These are phyloP conservation scores for Zaprionus davidi DNA, from an alignment of 1,140 invertebrate genomes.

Conservation along the genomic window DNA sequence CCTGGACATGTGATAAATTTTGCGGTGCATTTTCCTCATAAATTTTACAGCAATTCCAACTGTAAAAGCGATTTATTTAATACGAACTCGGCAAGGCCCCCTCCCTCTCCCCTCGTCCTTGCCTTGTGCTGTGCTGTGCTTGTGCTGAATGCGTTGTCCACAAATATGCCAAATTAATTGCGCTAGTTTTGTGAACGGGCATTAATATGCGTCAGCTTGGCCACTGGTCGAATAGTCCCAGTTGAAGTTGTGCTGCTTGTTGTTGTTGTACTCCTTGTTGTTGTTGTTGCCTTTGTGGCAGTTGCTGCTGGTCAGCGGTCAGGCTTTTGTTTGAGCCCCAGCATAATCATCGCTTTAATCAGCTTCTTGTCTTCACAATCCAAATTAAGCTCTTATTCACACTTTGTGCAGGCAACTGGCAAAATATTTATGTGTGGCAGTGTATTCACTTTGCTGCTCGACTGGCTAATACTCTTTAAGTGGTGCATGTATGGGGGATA, in stretches of 20 bases:
- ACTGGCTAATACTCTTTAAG: neutral
- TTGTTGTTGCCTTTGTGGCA: neutral
- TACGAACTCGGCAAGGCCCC: slow-evolving; percentile 15
- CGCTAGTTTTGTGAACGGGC: slow-evolving; percentile 49
- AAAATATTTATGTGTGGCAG: neutral
- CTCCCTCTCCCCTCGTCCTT: neutral
- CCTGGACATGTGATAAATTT: slow-evolving; percentile 75
- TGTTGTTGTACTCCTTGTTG: neutral
- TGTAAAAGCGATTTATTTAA: slow-evolving; percentile 63
- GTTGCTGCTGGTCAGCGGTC: neutral
- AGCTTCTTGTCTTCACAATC: slow-evolving; percentile 10
- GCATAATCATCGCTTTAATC: slow-evolving; percentile 5
- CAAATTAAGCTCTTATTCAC: slow-evolving; percentile 6
- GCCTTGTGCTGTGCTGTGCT: slow-evolving; percentile 50
- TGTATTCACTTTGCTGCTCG: neutral
- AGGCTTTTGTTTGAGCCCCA: slow-evolving; percentile 1
- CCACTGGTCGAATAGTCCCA: slow-evolving; percentile 21
- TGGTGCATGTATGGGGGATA: too few relatives aligned
- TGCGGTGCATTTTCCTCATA: slow-evolving; percentile 70
- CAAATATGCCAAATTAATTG: slow-evolving; percentile 69
- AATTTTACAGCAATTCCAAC: slow-evolving; percentile 56
- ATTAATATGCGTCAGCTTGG: slow-evolving; percentile 44
- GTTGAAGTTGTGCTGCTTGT: neutral
- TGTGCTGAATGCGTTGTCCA: slow-evolving; percentile 54
- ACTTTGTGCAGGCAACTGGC: slow-evolving; percentile 2